Conservation (phyloP, 1,140 invertebrate genomes). For the Cydia amplana region DNA sequence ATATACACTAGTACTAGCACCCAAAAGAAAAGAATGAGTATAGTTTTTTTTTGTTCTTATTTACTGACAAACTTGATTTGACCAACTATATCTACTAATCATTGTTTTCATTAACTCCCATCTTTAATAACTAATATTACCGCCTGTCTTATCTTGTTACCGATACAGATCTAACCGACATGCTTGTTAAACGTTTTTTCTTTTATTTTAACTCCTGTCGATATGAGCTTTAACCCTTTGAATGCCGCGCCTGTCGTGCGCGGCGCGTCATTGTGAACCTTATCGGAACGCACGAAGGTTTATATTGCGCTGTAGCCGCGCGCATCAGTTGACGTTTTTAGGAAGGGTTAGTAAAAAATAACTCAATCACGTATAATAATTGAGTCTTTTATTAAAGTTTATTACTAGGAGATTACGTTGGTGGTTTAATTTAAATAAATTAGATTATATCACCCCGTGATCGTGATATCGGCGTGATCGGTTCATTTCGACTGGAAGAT, state of each 20-base stretch:
- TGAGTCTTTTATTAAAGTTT: constrained; percentile 31
- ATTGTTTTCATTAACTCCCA: background rate
- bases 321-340: too few relatives aligned
- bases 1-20: too few relatives aligned
- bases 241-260: too few relatives aligned
- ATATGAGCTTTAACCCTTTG: constrained; percentile 1
- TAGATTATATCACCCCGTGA: constrained; percentile 28
- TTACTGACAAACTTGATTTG: too few relatives aligned
- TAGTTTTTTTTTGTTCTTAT: too few relatives aligned
- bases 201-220: background rate
- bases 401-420: constrained; percentile 17
- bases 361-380: constrained; percentile 23
- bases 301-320: too few relatives aligned
- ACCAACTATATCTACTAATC: too few relatives aligned
- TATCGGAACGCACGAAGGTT: too few relatives aligned
- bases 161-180: background rate
- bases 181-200: background rate
- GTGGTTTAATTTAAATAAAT: constrained; percentile 25
- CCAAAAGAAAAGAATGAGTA: too few relatives aligned
- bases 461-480: constrained; percentile 8
- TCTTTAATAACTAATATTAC: background rate
- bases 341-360: constrained; percentile 1
- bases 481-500: constrained; percentile 14
- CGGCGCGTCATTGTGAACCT: too few relatives aligned
- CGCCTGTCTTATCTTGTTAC: background rate